Evolutionary conservation across 2,888 invertebrate genomes (phyloP).

Genomic region (Amiota communis): DNA sequence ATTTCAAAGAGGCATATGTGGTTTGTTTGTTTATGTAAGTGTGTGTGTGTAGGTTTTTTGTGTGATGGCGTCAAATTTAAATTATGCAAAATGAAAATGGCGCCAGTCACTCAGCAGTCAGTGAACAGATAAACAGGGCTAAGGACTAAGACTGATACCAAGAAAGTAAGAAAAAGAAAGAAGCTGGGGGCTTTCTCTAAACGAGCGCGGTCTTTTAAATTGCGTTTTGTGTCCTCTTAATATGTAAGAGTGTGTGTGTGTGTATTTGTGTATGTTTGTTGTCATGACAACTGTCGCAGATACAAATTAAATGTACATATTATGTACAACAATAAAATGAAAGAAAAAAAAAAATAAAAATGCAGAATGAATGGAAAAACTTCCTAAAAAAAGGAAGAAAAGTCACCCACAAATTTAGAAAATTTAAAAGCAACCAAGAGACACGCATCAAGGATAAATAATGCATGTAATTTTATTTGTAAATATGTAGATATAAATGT

Average conservation of each 20-base stretch:
- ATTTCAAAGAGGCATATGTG: neutral
- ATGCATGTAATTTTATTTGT: constrained; percentile 29
- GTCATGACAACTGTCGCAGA: constrained; percentile 24
- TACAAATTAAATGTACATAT: constrained; percentile 30
- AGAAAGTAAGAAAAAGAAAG: no score
- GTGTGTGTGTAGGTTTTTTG: neutral
- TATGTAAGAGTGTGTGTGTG: neutral
- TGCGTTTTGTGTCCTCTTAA: neutral
- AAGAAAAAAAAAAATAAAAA: neutral
- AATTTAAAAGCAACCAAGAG: neutral
- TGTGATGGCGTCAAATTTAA: constrained; percentile 34
- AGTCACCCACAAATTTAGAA: neutral
- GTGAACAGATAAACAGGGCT: neutral
- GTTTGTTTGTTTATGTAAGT: neutral
- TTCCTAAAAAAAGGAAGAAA: neutral
- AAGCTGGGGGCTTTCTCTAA: neutral
- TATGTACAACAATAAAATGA: neutral
- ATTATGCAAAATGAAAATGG: constrained; percentile 36
- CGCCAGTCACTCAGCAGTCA: constrained; percentile 22
- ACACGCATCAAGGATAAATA: neutral
- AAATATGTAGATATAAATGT: constrained; percentile 3
- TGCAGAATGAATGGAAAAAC: neutral
- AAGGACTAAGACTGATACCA: neutral
- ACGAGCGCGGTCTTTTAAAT: neutral
- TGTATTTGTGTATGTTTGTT: neutral